Conservation (phyloP, 2,797 vertebrate genomes). For the Phalloptychus januarius region DNA sequence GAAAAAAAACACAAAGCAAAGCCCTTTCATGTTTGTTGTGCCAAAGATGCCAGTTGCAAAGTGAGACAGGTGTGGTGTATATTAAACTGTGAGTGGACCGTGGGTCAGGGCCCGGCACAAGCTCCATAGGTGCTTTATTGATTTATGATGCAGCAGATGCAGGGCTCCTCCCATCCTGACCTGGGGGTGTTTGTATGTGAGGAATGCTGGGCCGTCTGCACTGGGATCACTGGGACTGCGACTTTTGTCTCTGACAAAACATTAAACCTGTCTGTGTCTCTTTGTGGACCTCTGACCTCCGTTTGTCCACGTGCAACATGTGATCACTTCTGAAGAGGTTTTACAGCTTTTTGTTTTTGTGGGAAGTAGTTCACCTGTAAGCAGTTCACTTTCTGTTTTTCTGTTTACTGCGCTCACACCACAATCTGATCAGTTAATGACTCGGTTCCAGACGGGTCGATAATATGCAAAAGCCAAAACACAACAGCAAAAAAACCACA, state of each 20-base stretch:
- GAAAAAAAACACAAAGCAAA: not conserved
- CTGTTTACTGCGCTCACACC: not conserved
- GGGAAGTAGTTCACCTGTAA: not conserved
- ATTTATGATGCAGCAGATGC: constrained; percentile 49
- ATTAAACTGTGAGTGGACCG: constrained; percentile 21
- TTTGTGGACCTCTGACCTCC: not conserved
- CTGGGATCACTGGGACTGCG: constrained; percentile 8
- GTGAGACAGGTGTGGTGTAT: constrained; percentile 37
- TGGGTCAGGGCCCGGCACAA: constrained; percentile 16
- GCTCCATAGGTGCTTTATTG: constrained; percentile 19
- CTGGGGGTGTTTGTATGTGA: constrained; percentile 2
- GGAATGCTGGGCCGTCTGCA: constrained; percentile 33
- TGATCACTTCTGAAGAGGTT: not conserved
- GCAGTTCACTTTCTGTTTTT: not conserved
- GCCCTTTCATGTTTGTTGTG: constrained; percentile 17
- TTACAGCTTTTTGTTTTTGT: constrained; percentile 2
- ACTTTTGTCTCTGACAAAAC: constrained; percentile 28
- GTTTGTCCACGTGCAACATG: constrained; percentile 6
- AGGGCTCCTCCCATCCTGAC: constrained; percentile 7
- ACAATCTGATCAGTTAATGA: not conserved
- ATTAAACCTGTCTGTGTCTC: constrained; percentile 12
- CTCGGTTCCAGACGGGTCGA: not conserved
- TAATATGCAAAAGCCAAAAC: too few species aligned
- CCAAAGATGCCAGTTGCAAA: constrained; percentile 19
- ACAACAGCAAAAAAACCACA: too few species aligned